phyloP scores from a whole-genome alignment of 2,113 vertebrate species.

The Syrmaticus mikado region DNA sequence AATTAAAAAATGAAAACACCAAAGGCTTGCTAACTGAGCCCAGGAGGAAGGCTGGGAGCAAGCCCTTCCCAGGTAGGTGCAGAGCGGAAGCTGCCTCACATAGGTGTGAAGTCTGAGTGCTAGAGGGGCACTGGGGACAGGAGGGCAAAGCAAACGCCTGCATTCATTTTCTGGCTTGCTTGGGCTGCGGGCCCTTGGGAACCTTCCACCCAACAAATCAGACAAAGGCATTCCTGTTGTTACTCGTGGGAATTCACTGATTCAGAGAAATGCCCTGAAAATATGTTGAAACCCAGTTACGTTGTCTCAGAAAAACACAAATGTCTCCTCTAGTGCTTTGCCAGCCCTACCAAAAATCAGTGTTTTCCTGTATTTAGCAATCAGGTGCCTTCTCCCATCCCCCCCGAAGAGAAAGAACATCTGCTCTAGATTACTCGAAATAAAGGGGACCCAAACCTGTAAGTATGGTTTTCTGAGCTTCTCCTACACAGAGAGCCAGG shows the following conservation, averaged over 20 bases:
- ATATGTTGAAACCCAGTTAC: conserved; percentile 2
- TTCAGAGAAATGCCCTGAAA: conserved; percentile 45
- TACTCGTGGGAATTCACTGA: not conserved
- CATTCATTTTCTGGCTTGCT: not conserved
- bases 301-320: not conserved
- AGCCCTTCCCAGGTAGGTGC: not conserved
- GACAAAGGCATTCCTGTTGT: conserved; percentile 30
- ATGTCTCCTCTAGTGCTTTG: not conserved
- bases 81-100: not conserved
- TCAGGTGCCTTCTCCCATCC: not conserved
- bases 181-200: not conserved
- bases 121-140: not conserved
- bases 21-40: not conserved
- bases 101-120: not conserved
- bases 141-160: not conserved
- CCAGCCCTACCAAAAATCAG: not conserved
- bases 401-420: not conserved
- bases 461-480: conserved; percentile 18
- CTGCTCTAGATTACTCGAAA: conserved; percentile 50
- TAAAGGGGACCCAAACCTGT: conserved; percentile 29
- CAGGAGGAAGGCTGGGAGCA: not conserved
- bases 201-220: not conserved
- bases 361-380: conserved; percentile 11
- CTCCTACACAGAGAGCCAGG: not conserved
- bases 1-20: not conserved